Conservation (phyloP, 30 jellyfish, hydroid and myxozoan species). For the Nemopilema nomurai region DNA sequence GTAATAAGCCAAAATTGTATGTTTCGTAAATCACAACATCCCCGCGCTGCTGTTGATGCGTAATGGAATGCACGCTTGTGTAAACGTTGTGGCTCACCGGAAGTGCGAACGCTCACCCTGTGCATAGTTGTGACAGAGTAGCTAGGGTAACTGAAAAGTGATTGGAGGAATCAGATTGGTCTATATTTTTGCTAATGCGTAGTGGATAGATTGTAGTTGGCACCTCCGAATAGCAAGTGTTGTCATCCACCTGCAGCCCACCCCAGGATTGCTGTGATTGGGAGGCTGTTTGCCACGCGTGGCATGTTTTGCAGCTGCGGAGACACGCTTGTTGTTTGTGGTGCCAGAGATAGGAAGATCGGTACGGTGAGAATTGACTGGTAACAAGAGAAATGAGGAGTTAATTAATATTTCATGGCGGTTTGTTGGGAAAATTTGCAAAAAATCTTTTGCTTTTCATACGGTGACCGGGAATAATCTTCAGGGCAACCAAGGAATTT, state of each 20-base stretch:
- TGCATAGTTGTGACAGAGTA: background rate
- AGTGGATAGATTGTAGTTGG: slow-evolving; percentile 50
- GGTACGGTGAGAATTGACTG: slow-evolving; percentile 34
- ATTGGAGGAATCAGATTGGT: slow-evolving; percentile 43
- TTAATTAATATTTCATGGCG: background rate
- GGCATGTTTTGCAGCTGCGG: background rate
- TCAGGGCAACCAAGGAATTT: background rate
- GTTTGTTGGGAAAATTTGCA: background rate
- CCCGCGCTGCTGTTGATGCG: background rate
- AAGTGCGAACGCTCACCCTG: background rate
- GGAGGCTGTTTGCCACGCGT: background rate
- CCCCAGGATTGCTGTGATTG: background rate
- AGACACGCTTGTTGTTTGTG: slow-evolving; percentile 22
- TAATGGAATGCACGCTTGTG: background rate
- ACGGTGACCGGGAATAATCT: background rate
- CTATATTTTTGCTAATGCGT: slow-evolving; percentile 59
- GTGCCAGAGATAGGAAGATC: slow-evolving; percentile 20
- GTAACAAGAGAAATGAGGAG: background rate
- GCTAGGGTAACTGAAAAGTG: slow-evolving; percentile 12
- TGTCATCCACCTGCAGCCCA: background rate
- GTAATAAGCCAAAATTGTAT: background rate
- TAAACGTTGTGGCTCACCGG: background rate
- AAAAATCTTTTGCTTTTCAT: background rate
- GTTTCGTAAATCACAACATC: background rate
- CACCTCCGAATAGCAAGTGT: slow-evolving; percentile 6